Percentiles rank a stretch among this genome's conserved stretches.
Evolutionary conservation across 1,140 invertebrate genomes (phyloP).

Genomic region (Heterodera carotae): DNA sequence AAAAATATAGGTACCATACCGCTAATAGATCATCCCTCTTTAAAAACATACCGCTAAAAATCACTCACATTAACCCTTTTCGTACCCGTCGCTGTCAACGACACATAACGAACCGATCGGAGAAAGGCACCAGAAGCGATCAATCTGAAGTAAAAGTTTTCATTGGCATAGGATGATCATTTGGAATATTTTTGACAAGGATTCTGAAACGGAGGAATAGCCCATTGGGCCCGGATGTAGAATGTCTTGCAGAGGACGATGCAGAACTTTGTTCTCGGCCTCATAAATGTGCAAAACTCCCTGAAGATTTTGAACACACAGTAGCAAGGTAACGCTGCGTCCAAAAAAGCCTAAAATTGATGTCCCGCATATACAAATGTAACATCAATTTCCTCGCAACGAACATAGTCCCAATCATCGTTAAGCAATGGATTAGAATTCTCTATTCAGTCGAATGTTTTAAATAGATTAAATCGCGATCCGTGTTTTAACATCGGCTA

Average conservation of each 20-base stretch:
- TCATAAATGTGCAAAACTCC: constrained; percentile 44
- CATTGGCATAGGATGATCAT: not conserved
- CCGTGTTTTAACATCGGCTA: not conserved
- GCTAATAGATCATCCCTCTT: constrained; percentile 2
- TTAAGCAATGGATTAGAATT: too few species aligned
- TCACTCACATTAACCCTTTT: constrained; percentile 29
- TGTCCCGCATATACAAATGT: too few species aligned
- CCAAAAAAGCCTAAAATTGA: constrained; percentile 37
- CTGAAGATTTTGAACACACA: constrained; percentile 52
- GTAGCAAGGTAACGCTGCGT: constrained; percentile 28
- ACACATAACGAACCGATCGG: constrained; percentile 34
- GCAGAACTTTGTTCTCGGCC: constrained; percentile 47
- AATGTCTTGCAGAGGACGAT: constrained; percentile 31
- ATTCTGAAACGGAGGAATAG: constrained; percentile 42
- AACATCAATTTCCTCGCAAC: too few species aligned
- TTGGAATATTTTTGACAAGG: constrained; percentile 34
- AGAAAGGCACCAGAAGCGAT: constrained; percentile 41
- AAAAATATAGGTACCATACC: too few species aligned
- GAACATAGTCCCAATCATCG: too few species aligned
- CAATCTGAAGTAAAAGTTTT: constrained; percentile 26
- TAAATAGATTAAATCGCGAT: not conserved
- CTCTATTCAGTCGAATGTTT: too few species aligned
- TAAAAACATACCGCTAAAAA: not conserved
- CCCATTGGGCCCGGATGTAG: constrained; percentile 51
- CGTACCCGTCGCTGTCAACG: constrained; percentile 29